Percentiles rank a stretch among this genome's conserved stretches.
These are phyloP conservation scores for Keiferia lycopersicella DNA, from an alignment of 2,888 invertebrate species.

Conservation along the genomic window DNA sequence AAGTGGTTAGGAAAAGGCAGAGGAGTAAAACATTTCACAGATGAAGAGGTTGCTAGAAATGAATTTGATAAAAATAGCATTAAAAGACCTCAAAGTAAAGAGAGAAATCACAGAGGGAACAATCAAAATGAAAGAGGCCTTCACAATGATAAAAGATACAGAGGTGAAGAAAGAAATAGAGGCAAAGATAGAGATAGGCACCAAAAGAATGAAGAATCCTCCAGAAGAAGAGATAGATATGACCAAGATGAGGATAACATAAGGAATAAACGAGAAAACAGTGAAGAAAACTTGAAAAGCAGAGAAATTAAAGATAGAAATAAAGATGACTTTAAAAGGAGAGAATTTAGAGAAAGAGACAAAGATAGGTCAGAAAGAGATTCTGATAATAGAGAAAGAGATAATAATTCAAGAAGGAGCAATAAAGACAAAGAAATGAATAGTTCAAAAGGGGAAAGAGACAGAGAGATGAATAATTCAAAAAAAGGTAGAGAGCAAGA, in stretches of 20 bases:
- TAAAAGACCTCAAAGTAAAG: conserved; percentile 38
- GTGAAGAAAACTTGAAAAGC: not conserved
- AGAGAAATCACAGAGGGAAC: conserved; percentile 33
- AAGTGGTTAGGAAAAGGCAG: conserved; percentile 94
- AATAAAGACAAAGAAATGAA: not conserved
- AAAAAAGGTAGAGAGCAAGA: not conserved
- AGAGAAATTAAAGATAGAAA: not conserved
- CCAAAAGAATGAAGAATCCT: conserved; percentile 36
- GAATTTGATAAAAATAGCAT: not conserved
- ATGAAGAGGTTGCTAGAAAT: conserved; percentile 46
- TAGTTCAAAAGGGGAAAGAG: not conserved
- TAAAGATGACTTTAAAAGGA: not conserved
- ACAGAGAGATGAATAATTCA: conserved; percentile 17
- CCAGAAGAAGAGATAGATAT: conserved; percentile 28
- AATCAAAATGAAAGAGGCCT: conserved; percentile 27
- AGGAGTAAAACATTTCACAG: conserved; percentile 84
- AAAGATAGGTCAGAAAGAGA: not conserved
- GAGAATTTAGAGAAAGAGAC: not conserved
- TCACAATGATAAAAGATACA: conserved; percentile 28
- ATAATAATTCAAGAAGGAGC: not conserved
- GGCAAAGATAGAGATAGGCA: conserved; percentile 27
- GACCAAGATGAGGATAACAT: not conserved
- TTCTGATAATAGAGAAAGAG: conserved; percentile 3
- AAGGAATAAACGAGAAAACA: not conserved
- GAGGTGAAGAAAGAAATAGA: conserved; percentile 39